Percentiles rank a stretch among this genome's conserved stretches.
Conservation (phyloP, 2,888 invertebrate species). For the Ophion ellenae region DNA sequence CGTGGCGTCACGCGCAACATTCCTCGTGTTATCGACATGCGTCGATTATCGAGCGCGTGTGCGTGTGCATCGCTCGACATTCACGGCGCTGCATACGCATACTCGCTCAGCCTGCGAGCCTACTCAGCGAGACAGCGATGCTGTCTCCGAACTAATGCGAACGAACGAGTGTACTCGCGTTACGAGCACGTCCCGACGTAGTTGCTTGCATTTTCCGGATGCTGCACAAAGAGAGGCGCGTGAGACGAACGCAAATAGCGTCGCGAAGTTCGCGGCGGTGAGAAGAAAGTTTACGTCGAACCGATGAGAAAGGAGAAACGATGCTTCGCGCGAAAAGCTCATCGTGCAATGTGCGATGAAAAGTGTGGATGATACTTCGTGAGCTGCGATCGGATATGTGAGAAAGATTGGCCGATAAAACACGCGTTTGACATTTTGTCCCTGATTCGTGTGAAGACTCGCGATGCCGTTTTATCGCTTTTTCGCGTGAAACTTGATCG, state of each 20-base stretch:
- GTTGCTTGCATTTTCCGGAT: background rate
- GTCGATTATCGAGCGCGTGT: background rate
- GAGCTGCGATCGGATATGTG: background rate
- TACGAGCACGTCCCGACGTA: background rate
- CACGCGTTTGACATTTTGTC: background rate
- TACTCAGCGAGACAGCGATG: background rate
- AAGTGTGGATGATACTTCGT: background rate
- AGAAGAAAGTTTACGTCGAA: no score
- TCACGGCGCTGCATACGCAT: background rate
- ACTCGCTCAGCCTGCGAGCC: no score
- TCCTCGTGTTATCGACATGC: background rate
- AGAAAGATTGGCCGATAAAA: background rate
- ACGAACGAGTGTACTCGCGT: background rate
- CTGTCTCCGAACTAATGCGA: background rate
- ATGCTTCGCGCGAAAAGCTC: no score
- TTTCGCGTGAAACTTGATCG: background rate
- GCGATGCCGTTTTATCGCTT: background rate
- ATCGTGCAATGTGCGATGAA: background rate
- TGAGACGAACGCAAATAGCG: no score
- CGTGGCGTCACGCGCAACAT: background rate
- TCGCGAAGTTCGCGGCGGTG: no score
- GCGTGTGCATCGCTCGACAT: background rate
- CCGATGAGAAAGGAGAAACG: no score
- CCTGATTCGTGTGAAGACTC: background rate
- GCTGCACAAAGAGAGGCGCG: constrained; percentile 17